Evolutionary conservation across 2,797 vertebrate species (phyloP).

Genomic region (Tiaroga cobitis): DNA sequence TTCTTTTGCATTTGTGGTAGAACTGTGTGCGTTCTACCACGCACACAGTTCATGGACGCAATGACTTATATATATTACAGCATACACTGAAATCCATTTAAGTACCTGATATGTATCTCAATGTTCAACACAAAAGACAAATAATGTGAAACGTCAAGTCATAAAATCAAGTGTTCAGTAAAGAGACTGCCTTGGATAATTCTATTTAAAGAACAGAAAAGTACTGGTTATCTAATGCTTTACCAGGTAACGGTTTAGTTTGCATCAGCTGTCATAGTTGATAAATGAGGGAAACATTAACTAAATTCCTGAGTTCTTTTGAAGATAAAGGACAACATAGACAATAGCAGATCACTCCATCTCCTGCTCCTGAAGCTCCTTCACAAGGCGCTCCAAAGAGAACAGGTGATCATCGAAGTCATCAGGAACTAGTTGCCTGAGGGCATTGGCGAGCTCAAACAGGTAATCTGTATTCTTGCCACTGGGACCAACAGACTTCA

Average conservation of each 20-base stretch:
- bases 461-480: slow-evolving; percentile 94
- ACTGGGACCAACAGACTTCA: slow-evolving; percentile 87
- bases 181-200: not conserved
- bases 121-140: not conserved
- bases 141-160: not conserved
- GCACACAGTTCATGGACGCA: slow-evolving; percentile 1
- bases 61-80: not conserved
- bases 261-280: not conserved
- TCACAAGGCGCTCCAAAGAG: slow-evolving; percentile 90
- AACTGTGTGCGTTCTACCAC: too few species aligned
- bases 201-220: not conserved
- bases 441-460: slow-evolving; percentile 91
- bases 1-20: slow-evolving; percentile 6
- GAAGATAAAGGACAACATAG: not conserved
- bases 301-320: slow-evolving; percentile 13
- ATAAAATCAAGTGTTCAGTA: not conserved
- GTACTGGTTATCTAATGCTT: not conserved
- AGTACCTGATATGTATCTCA: not conserved
- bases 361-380: slow-evolving; percentile 69
- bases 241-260: not conserved
- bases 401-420: slow-evolving; percentile 92
- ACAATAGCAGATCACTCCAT: not conserved
- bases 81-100: not conserved
- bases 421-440: slow-evolving; percentile 89
- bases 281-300: not conserved